A percentile compares a stretch with the other conserved stretches of the same genome.
Conservation (phyloP, 92 coral and sea anemone species). For the Muricea muricata region DNA sequence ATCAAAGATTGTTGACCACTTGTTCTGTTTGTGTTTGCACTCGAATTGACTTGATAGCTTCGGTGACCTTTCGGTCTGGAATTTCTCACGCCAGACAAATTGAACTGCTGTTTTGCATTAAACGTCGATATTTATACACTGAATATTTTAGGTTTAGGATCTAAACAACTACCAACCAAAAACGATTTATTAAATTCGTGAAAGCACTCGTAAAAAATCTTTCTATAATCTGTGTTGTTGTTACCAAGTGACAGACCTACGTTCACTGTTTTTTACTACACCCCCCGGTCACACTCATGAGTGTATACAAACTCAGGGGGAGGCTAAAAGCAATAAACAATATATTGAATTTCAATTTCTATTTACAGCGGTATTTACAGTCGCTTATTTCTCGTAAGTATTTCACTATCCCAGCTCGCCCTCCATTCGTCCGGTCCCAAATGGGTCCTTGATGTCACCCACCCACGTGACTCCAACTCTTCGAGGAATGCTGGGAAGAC, state of each 20-base stretch:
- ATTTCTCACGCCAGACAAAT: neutral
- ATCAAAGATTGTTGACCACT: neutral
- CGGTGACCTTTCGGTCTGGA: conserved; percentile 9
- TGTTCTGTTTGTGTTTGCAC: no score
- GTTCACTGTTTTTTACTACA: neutral
- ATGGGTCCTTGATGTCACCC: conserved; percentile 94
- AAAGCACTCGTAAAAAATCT: neutral
- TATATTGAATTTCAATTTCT: neutral
- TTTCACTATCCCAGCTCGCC: conserved; percentile 74
- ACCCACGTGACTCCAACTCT: conserved; percentile 85
- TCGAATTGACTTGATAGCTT: neutral
- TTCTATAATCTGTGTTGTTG: neutral
- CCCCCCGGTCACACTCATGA: neutral
- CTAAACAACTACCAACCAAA: neutral
- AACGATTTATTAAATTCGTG: neutral
- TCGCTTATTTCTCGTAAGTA: neutral
- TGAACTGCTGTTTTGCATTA: neutral
- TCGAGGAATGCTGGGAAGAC: conserved; percentile 80
- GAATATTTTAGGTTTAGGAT: neutral
- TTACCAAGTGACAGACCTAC: neutral
- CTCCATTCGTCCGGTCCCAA: conserved; percentile 97
- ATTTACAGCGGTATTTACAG: conserved; percentile 2
- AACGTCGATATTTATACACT: neutral
- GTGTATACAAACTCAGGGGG: neutral
- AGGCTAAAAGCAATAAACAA: no score